Evolutionary conservation across 2,113 vertebrate species (phyloP).

Genomic region (Hoplias malabaricus): DNA sequence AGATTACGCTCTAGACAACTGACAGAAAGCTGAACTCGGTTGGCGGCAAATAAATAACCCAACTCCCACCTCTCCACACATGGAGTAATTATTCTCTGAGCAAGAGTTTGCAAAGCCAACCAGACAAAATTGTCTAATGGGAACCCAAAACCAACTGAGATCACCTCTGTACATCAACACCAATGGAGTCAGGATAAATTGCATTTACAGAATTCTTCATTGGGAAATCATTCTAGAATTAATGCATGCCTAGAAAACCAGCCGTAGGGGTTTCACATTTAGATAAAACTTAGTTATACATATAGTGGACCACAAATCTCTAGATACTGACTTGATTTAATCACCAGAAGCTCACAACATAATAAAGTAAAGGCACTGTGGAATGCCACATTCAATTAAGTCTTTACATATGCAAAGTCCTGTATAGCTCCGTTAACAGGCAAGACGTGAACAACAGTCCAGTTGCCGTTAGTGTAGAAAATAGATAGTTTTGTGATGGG

Average conservation of each 20-base stretch:
- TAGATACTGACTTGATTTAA: constrained; percentile 2
- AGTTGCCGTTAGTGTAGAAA: neutral
- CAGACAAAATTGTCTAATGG: constrained; percentile 25
- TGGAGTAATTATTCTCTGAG: constrained; percentile 12
- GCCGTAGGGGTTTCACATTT: neutral
- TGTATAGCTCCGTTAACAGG: neutral
- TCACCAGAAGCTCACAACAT: neutral
- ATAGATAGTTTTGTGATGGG: neutral
- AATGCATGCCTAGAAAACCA: neutral
- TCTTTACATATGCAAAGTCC: neutral
- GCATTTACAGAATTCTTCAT: constrained; percentile 5
- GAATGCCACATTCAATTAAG: neutral
- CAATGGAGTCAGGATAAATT: constrained; percentile 18
- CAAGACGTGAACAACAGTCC: neutral
- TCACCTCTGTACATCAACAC: neutral
- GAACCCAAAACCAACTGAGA: constrained; percentile 17
- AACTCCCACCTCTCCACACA: constrained; percentile 8
- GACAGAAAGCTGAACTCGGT: constrained; percentile 12
- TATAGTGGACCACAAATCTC: neutral
- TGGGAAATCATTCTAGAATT: constrained; percentile 25
- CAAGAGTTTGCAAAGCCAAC: neutral
- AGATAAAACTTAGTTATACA: constrained; percentile 8
- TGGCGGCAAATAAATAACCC: constrained; percentile 23
- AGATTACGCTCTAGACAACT: neutral
- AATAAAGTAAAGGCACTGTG: neutral